A percentile compares a stretch with the other conserved stretches of the same genome.
Conservation (phyloP, 2,888 invertebrate genomes). For the Aspidapion aeneum region DNA sequence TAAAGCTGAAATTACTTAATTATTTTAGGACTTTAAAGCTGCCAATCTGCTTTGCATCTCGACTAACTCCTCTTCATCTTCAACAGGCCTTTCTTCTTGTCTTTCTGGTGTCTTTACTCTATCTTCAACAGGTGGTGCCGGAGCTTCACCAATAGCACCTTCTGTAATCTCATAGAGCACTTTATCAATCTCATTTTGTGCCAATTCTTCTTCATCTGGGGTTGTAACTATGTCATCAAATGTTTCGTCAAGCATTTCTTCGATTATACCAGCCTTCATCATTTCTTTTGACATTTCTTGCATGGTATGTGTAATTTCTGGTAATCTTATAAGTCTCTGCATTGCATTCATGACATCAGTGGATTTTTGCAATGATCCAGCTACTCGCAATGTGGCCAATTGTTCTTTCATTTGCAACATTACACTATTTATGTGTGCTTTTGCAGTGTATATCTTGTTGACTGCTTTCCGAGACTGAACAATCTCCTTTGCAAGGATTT, state of each 20-base stretch:
- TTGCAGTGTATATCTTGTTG: conserved; percentile 90
- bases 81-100: conserved; percentile 51
- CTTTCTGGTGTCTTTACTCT: conserved; percentile 58
- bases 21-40: conserved; percentile 84
- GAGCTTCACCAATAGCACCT: conserved; percentile 90
- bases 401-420: conserved; percentile 98
- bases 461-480: conserved; percentile 84
- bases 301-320: conserved; percentile 95
- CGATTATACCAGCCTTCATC: conserved; percentile 98
- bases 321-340: conserved; percentile 86
- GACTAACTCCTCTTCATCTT: conserved; percentile 72
- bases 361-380: conserved; percentile 90
- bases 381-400: conserved; percentile 89
- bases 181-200: conserved; percentile 74
- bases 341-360: conserved; percentile 99
- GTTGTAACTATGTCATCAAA: conserved; percentile 92
- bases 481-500: conserved; percentile 90
- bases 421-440: conserved; percentile 96
- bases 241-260: conserved; percentile 98
- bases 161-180: conserved; percentile 83
- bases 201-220: conserved; percentile 90
- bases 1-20: too few relatives aligned
- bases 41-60: conserved; percentile 90
- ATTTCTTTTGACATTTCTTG: conserved; percentile 97
- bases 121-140: conserved; percentile 62